Evolutionary conservation across 2,888 invertebrate species (phyloP), one percentile per base, ranked within the genome.

Genomic region (Brenthis daphne): DNA sequence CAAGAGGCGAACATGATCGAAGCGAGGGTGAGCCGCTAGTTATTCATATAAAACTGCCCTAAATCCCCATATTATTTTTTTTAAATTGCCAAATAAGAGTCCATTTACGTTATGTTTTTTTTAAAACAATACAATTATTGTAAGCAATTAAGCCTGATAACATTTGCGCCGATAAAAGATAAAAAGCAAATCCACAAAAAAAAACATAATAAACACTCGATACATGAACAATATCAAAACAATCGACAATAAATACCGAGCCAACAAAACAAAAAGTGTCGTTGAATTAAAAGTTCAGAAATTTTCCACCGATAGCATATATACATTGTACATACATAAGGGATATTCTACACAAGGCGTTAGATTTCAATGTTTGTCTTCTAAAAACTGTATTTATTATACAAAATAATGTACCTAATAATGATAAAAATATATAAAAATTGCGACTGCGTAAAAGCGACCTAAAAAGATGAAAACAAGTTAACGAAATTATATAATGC

Each of bases 261-360:
- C 51, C 63, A 51, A 50, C 57, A 65, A 65, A 51, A 47, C 50
- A 50, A 65, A 64, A 64, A 65, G 57, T 57, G 50, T 50, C 78
- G 80, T 76, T 78, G 61, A 67, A 67, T 67, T 77, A 72, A 76
- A 76, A 73, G 60, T 73, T 64, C 68, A 74, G 76, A 68, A 64
- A 65, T 48, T 64, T 50, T 54, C 64, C 20, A 68, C 58, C 64
- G 73, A 74, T 60, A 50, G 29, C 50, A 75, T 24, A 20, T 37
- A 51, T 51, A 16, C 33, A 8, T 2, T 16, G 33, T 51, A 33
- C 50, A 8, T n/a, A 37, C 37, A 51, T 12, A 53, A 37, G 16
- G 6, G 11, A 37, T 37, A 37, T 37, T 53, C 37, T 33, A 14
- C 6, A 24, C 11, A 16, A 11, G 37, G 11, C 11, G 11, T 43